A percentile compares a stretch with the other conserved stretches of the same genome.
phyloP scores from a whole-genome alignment of 2,888 invertebrate species.

The Tortricodes alternella region DNA sequence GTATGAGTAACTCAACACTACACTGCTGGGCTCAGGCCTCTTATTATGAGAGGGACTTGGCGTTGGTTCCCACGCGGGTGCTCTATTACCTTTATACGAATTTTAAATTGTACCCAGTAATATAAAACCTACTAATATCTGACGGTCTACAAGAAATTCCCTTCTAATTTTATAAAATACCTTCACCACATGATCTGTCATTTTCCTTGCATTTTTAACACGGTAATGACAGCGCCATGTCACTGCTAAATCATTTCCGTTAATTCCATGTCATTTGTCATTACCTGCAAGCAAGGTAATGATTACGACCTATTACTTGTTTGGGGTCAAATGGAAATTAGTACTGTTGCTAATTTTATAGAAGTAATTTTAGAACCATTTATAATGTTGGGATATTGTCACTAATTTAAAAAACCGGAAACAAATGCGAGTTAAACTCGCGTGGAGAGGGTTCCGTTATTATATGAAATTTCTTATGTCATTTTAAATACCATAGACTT shows the following conservation, averaged over 20 bases:
- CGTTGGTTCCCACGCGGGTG: too few species aligned
- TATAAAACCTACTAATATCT: too few species aligned
- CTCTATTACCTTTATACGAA: too few species aligned
- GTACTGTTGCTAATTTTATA: slow-evolving; percentile 1
- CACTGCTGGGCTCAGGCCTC: too few species aligned
- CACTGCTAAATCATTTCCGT: slow-evolving; percentile 14
- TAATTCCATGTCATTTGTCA: slow-evolving; percentile 17
- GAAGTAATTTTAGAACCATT: slow-evolving; percentile 8
- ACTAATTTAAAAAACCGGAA: too few species aligned
- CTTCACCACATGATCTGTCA: background rate
- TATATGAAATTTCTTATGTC: too few species aligned
- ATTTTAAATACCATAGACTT: too few species aligned
- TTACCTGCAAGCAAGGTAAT: slow-evolving; percentile 33
- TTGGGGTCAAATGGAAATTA: slow-evolving; percentile 17
- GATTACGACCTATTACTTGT: slow-evolving; percentile 36
- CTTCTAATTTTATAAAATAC: background rate
- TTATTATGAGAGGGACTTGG: too few species aligned
- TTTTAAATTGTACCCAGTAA: too few species aligned
- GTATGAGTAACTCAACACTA: too few species aligned
- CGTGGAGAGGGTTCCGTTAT: background rate
- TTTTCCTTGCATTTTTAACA: slow-evolving; percentile 18
- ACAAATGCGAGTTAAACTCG: too few species aligned
- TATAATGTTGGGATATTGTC: background rate
- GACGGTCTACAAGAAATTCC: background rate
- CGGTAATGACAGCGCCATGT: slow-evolving; percentile 18